Conservation (phyloP, 1,140 invertebrate species). For the Calliopsis andreniformis region DNA sequence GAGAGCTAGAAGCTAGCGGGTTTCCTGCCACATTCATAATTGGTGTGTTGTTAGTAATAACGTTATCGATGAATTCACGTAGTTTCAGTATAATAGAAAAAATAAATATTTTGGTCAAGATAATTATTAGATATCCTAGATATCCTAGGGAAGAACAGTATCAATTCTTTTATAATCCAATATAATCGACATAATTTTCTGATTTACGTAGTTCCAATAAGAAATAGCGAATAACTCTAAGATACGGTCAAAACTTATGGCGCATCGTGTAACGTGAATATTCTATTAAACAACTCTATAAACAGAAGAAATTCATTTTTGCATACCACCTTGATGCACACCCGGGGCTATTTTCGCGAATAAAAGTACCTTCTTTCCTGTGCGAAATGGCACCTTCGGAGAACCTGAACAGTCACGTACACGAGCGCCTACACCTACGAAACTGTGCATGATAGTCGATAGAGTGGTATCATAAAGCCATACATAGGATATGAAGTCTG, state of each 20-base stretch:
- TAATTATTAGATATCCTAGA: neutral
- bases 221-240: neutral
- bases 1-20: neutral
- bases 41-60: neutral
- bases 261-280: neutral
- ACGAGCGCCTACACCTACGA: neutral
- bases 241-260: neutral
- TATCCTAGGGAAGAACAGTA: too few species aligned
- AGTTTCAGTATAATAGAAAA: neutral
- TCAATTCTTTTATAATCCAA: too few species aligned
- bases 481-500: slow-evolving; percentile 53
- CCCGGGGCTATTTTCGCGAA: slow-evolving; percentile 30
- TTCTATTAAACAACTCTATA: slow-evolving; percentile 25
- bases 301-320: slow-evolving; percentile 52
- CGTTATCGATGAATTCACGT: neutral
- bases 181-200: too few species aligned
- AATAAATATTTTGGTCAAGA: neutral
- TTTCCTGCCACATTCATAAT: neutral
- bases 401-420: slow-evolving; percentile 42
- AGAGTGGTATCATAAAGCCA: slow-evolving; percentile 55
- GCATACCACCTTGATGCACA: neutral
- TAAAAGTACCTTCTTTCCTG: slow-evolving; percentile 48
- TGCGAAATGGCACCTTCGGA: slow-evolving; percentile 50
- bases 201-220: too few species aligned
- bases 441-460: slow-evolving; percentile 42